Conservation (phyloP, 2,113 vertebrate genomes). For the Baryphthengus martii region DNA sequence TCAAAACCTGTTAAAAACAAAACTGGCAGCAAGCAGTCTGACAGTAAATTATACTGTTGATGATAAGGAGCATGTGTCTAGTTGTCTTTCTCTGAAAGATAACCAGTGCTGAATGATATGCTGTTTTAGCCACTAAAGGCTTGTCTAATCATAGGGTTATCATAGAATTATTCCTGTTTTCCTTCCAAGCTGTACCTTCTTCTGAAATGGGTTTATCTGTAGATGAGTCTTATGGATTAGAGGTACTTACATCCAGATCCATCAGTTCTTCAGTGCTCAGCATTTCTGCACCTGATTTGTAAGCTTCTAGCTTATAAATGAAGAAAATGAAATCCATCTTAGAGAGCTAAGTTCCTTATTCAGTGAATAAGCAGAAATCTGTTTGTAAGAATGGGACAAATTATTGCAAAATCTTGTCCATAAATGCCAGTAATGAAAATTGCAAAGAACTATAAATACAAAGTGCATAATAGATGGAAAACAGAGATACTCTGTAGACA, state of each 20-base stretch:
- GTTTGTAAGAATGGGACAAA: background rate
- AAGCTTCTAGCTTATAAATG: background rate
- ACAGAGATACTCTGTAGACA: background rate
- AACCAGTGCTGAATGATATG: background rate
- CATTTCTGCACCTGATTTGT: background rate
- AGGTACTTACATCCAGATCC: background rate
- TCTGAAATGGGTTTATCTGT: background rate
- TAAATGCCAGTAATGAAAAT: background rate
- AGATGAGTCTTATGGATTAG: background rate
- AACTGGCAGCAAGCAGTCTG: background rate
- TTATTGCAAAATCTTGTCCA: background rate
- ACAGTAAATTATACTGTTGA: background rate
- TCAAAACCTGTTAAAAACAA: constrained; percentile 1
- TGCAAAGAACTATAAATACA: background rate
- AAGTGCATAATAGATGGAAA: background rate
- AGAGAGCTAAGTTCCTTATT: background rate
- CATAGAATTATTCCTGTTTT: background rate
- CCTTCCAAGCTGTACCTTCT: background rate
- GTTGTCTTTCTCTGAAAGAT: background rate
- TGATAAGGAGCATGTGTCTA: background rate
- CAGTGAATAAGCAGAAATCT: background rate
- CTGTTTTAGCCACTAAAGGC: background rate
- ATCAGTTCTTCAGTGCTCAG: background rate
- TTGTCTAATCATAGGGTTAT: background rate
- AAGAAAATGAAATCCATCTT: background rate